Base-by-base conservation (phyloP, 92 coral and sea anemone genomes). In the Nematostella vectensis region DNA sequence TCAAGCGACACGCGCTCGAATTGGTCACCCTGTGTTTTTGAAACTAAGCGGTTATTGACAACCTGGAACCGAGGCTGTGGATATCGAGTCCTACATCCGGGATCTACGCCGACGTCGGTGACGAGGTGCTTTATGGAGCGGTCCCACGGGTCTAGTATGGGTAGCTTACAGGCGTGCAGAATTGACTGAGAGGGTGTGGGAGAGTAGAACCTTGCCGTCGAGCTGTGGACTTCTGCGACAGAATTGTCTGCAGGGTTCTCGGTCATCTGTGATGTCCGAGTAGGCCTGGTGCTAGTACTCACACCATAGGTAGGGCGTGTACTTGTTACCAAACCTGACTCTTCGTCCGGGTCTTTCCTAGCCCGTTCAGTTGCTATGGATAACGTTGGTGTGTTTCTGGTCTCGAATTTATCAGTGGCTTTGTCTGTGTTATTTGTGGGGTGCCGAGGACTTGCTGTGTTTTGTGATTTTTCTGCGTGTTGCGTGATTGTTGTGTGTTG, bases 131-230 rank as follows among this genome's bases (percentile, higher is more conserved):
- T 68, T 39, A 87, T 83, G 31, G 81, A 70, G 17, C 57, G 81
- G 63, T 87, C 89, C 88, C 83, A 82, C n/a, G 96, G 89, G 67
- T 87, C 65, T 25, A 86, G 52, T 24, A 52, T 37, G 21, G 96
- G 96, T 19, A 86, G 64, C 60, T 81, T 86, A 54, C 96, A 86
- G 15, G 62, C 23, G 55, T 65, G 29, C 6, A 9, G 50, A 11
- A 8, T 45, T 17, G 12, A 10, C 51, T 45, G 51, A 9, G 51
- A 45, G 4, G 51, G 51, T 11, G 51, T 19, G 12, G 51, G 51
- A 45, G 51, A 10, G 23, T 45, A 45, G 18, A 45, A 45, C 42
- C 42, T 8, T 36, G 15, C 42, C 42, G 8, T 15, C 42, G 42
- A 36, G 15, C 9, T 8, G 42, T 8, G 8, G 15, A 15, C 15